These are phyloP conservation scores for Drosophila sp. DNA, from an alignment of 1,140 invertebrate species.

Conservation along the genomic window DNA sequence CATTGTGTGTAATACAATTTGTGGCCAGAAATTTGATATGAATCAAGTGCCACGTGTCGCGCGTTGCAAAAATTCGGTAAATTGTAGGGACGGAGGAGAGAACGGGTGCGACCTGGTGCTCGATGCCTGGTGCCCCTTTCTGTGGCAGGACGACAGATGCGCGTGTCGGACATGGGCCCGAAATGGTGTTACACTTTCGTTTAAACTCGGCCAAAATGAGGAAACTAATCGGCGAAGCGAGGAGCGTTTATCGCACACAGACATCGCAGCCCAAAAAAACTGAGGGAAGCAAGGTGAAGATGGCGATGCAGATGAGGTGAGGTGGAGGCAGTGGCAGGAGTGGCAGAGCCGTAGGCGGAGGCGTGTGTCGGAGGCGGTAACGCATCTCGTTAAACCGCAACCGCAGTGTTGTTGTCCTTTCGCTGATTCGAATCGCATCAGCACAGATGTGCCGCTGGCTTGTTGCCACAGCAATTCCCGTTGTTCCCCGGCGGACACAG, in stretches of 20 bases:
- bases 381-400: conserved; percentile 83
- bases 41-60: conserved; percentile 81
- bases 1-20: conserved; percentile 57
- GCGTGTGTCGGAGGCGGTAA: conserved; percentile 64
- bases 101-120: conserved; percentile 11
- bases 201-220: conserved; percentile 50
- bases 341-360: conserved; percentile 12
- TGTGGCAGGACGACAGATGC: conserved; percentile 68
- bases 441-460: conserved; percentile 70
- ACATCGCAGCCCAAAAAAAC: conserved; percentile 48
- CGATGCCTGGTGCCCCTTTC: conserved; percentile 22
- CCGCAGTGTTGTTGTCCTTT: conserved; percentile 46
- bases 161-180: conserved; percentile 57
- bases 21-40: conserved; percentile 78
- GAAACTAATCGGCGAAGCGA: conserved; percentile 65
- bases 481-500: conserved; percentile 28
- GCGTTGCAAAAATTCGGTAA: conserved; percentile 55
- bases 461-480: conserved; percentile 47
- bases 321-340: neutral
- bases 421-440: conserved; percentile 70
- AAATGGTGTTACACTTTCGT: conserved; percentile 78
- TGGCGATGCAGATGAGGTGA: no score
- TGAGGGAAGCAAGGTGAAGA: neutral
- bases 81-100: conserved; percentile 15
- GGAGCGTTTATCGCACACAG: conserved; percentile 64